Evolutionary conservation across 2,888 invertebrate species (phyloP).

Genomic region (Eulithis prunata): DNA sequence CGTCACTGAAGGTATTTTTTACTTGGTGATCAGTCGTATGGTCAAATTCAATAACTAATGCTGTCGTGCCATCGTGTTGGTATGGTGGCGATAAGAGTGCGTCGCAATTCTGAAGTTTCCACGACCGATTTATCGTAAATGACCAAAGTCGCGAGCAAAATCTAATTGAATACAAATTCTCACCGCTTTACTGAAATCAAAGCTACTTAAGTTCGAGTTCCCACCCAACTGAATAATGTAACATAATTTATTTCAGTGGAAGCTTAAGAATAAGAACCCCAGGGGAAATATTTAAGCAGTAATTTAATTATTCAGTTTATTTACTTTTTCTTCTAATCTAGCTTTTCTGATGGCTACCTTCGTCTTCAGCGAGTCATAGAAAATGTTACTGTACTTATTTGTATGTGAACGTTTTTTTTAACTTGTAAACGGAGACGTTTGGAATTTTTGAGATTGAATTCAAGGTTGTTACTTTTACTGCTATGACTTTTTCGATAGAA

Average conservation of each 20-base stretch:
- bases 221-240: slow-evolving; percentile 22
- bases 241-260: slow-evolving; percentile 25
- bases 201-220: slow-evolving; percentile 15
- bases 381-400: too few relatives aligned
- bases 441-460: too few relatives aligned
- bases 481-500: too few relatives aligned
- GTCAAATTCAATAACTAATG: too few relatives aligned
- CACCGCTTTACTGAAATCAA: slow-evolving; percentile 19
- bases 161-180: background rate
- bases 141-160: background rate
- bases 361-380: too few relatives aligned
- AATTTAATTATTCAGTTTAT: slow-evolving; percentile 11
- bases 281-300: slow-evolving; percentile 21
- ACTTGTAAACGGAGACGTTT: too few relatives aligned
- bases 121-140: background rate
- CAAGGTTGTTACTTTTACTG: too few relatives aligned
- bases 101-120: background rate
- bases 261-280: slow-evolving; percentile 23
- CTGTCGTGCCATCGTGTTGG: too few relatives aligned
- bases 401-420: too few relatives aligned
- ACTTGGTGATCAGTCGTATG: too few relatives aligned
- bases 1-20: too few relatives aligned
- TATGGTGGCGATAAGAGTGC: too few relatives aligned
- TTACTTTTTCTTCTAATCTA: background rate
- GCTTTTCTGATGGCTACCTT: background rate